Evolutionary conservation across 2,113 vertebrate genomes (phyloP).

Genomic region (Ploceus nigricollis): DNA sequence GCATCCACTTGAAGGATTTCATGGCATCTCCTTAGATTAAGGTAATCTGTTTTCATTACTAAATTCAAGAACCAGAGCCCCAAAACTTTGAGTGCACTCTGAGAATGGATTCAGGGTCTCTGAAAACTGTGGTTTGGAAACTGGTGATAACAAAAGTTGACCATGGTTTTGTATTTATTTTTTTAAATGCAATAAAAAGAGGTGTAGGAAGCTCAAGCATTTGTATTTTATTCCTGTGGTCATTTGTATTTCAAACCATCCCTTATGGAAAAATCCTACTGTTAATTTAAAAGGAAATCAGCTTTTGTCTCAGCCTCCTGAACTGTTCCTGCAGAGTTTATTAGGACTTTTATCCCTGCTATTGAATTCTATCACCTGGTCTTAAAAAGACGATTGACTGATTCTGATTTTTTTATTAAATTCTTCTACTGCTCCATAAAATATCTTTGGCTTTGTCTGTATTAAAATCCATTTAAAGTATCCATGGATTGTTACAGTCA

Average conservation of each 20-base stretch:
- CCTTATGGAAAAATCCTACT: neutral
- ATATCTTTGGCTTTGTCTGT: neutral
- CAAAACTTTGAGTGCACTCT: neutral
- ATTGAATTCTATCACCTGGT: neutral
- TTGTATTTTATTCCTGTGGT: neutral
- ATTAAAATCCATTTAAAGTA: neutral
- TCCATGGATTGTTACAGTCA: neutral
- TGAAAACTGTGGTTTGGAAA: neutral
- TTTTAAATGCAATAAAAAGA: neutral
- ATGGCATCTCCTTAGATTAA: conserved; percentile 61
- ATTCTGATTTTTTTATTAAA: conserved; percentile 32
- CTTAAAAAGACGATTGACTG: neutral
- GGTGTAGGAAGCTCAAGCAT: neutral
- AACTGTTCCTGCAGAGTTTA: neutral
- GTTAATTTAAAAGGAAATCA: neutral
- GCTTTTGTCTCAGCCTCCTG: neutral
- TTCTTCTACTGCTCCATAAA: neutral
- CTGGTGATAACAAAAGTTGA: neutral
- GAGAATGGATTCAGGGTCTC: neutral
- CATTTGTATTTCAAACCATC: neutral
- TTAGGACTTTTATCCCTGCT: neutral
- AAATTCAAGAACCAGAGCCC: neutral
- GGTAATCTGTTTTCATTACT: conserved; percentile 49
- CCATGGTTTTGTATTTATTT: neutral
- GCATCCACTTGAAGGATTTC: conserved; percentile 33